Evolutionary conservation across 2,888 invertebrate genomes (phyloP).

Genomic region (Nephrotoma appendiculata): DNA sequence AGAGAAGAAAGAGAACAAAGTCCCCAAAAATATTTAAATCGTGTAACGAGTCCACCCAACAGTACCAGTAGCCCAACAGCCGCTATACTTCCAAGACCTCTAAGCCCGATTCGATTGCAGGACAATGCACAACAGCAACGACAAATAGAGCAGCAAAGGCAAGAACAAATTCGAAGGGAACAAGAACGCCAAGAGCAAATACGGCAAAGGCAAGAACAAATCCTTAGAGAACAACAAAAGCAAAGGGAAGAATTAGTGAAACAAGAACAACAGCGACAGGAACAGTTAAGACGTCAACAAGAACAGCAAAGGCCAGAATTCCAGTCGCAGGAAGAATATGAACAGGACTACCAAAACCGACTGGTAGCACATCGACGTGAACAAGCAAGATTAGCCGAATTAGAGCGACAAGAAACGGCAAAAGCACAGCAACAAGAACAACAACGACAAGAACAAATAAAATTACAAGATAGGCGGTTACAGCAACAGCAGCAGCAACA

Average conservation of each 20-base stretch:
- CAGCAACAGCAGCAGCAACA: constrained; percentile 20
- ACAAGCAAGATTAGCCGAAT: constrained; percentile 18
- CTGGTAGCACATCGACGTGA: constrained; percentile 18
- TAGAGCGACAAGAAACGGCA: constrained; percentile 11
- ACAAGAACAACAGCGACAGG: constrained; percentile 36
- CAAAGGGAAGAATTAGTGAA: constrained; percentile 30
- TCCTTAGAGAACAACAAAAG: constrained; percentile 19
- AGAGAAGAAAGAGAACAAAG: neutral
- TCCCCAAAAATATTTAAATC: neutral
- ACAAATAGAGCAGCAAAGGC: constrained; percentile 13
- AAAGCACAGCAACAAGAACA: constrained; percentile 15
- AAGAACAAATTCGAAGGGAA: constrained; percentile 16
- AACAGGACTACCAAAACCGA: constrained; percentile 12
- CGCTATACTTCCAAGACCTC: constrained; percentile 19
- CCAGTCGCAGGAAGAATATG: constrained; percentile 14
- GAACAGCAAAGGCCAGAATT: constrained; percentile 19
- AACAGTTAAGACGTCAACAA: constrained; percentile 17
- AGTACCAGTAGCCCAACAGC: constrained; percentile 24
- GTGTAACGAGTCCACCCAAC: constrained; percentile 15
- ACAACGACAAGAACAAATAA: constrained; percentile 19
- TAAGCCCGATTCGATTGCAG: constrained; percentile 24
- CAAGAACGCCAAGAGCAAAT: constrained; percentile 15
- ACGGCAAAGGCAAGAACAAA: constrained; percentile 15
- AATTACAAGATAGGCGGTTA: constrained; percentile 12
- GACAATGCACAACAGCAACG: constrained; percentile 12